Conservation (phyloP, 1,140 invertebrate genomes). For the Drosophila athabasca region DNA sequence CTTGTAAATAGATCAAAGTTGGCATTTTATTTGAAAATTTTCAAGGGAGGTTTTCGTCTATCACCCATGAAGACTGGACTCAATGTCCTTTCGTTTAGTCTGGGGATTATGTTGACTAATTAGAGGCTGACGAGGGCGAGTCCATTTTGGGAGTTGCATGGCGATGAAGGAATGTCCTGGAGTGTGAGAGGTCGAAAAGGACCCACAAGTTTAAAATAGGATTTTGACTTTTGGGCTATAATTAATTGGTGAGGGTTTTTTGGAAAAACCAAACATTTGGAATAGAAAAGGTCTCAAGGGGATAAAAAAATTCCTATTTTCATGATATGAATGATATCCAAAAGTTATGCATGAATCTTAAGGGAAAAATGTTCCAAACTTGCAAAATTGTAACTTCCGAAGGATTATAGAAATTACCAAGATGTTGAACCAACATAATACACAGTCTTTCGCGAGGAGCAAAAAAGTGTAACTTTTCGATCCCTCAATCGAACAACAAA, state of each 20-base stretch:
- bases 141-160: slow-evolving; percentile 46
- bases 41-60: slow-evolving; percentile 16
- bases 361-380: too few relatives aligned
- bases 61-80: slow-evolving; percentile 1
- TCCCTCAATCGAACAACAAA: too few relatives aligned
- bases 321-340: too few relatives aligned
- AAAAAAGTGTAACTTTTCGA: too few relatives aligned
- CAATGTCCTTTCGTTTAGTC: slow-evolving; percentile 23
- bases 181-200: not conserved
- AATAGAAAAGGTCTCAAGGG: too few relatives aligned
- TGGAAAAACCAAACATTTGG: not conserved
- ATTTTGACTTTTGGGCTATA: slow-evolving; percentile 11
- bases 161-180: not conserved
- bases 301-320: too few relatives aligned
- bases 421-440: too few relatives aligned
- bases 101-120: slow-evolving; percentile 72
- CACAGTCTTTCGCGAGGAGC: too few relatives aligned
- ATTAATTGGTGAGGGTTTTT: slow-evolving; percentile 12
- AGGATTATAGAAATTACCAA: too few relatives aligned
- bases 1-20: slow-evolving; percentile 79
- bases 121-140: slow-evolving; percentile 56
- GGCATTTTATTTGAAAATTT: slow-evolving; percentile 64
- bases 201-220: slow-evolving; percentile 2
- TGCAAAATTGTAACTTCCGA: too few relatives aligned
- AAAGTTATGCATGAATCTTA: too few relatives aligned